These are phyloP conservation scores for Drosophila biarmipes DNA, from an alignment of 1,140 invertebrate genomes.

Conservation along the genomic window DNA sequence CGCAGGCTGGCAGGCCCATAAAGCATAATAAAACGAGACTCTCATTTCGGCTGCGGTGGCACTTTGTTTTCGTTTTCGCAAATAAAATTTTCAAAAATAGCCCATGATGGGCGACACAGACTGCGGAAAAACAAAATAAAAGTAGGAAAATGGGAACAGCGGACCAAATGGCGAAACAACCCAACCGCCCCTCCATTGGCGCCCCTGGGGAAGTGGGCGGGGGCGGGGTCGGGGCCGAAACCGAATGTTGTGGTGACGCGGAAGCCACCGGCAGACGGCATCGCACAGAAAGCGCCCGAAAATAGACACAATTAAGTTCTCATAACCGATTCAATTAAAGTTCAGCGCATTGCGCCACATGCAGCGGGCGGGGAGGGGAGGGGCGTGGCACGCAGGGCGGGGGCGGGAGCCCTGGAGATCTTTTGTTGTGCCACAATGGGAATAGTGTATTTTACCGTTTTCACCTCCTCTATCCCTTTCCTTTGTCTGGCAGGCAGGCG, in stretches of 20 bases:
- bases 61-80: conserved; percentile 74
- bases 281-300: conserved; percentile 54
- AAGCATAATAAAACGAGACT: conserved; percentile 70
- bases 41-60: conserved; percentile 55
- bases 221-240: neutral
- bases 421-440: conserved; percentile 32
- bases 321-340: conserved; percentile 78
- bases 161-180: conserved; percentile 44
- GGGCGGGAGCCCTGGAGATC: conserved; percentile 3
- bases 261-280: conserved; percentile 57
- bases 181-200: conserved; percentile 37
- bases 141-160: conserved; percentile 53
- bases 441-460: conserved; percentile 58
- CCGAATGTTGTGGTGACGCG: conserved; percentile 57
- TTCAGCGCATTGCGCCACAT: conserved; percentile 62
- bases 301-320: conserved; percentile 81
- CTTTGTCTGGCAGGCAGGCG: conserved; percentile 48
- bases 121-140: conserved; percentile 19
- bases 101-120: conserved; percentile 70
- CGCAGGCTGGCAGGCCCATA: conserved; percentile 59
- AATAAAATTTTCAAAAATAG: conserved; percentile 76
- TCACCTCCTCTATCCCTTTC: conserved; percentile 54
- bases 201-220: conserved; percentile 3
- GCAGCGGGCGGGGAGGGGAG: conserved; percentile 17
- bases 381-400: conserved; percentile 8